Conservation (phyloP, 2,113 vertebrate species). For the Pseudonaja textilis region DNA sequence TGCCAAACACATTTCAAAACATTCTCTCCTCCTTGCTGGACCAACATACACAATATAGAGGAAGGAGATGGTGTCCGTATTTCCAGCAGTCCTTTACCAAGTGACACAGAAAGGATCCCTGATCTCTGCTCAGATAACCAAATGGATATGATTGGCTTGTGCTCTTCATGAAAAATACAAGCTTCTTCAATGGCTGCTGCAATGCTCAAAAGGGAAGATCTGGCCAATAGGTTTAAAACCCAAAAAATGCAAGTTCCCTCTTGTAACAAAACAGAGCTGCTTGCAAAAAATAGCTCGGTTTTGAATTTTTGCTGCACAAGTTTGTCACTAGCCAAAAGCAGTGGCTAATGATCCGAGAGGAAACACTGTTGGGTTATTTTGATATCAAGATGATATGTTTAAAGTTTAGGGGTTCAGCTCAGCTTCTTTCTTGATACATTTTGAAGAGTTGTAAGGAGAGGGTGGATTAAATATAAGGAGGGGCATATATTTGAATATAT, state of each 20-base stretch:
- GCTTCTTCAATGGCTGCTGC: conserved; percentile 2
- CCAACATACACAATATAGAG: neutral
- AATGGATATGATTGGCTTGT: neutral
- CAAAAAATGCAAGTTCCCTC: neutral
- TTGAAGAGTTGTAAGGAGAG: neutral
- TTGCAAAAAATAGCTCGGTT: neutral
- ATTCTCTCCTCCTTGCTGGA: neutral
- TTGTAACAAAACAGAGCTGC: neutral
- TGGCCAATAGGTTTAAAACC: neutral
- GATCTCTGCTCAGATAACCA: neutral
- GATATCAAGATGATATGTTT: neutral
- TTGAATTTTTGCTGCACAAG: neutral
- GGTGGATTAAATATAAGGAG: neutral
- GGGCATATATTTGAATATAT: neutral
- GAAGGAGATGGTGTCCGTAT: neutral
- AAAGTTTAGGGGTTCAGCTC: neutral
- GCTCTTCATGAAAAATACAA: neutral
- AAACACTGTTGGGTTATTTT: neutral
- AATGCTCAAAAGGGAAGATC: neutral
- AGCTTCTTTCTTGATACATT: neutral
- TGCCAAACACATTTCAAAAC: conserved; percentile 22
- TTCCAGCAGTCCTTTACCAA: conserved; percentile 8
- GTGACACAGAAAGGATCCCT: neutral
- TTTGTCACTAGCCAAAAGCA: neutral
- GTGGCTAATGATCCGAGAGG: neutral